Evolutionary conservation across 2,797 vertebrate genomes (phyloP).

Genomic region (Rhincodon typus): DNA sequence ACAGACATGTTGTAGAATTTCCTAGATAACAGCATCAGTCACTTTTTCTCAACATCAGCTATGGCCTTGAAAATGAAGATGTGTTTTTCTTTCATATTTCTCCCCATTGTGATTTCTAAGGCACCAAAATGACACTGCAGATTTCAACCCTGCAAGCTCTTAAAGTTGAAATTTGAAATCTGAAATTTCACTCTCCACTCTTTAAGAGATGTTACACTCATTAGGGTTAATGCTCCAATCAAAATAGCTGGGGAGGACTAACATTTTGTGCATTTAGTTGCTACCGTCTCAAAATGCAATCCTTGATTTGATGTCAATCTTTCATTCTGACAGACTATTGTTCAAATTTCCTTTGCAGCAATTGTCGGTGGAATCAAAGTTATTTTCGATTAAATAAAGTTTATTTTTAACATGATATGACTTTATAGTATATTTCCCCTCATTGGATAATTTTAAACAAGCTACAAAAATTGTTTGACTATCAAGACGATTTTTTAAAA

Average conservation of each 20-base stretch:
- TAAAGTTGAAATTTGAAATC: neutral
- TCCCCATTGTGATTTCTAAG: neutral
- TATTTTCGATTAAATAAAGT: neutral
- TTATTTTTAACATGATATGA: constrained; percentile 15
- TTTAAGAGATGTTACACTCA: neutral
- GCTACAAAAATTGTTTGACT: neutral
- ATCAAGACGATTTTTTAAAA: neutral
- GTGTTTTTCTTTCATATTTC: neutral
- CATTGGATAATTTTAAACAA: neutral
- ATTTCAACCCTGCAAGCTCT: neutral
- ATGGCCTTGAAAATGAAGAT: neutral
- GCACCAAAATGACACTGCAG: neutral
- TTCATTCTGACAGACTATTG: neutral
- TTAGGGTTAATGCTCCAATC: neutral
- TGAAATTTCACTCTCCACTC: neutral
- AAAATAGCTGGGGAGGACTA: neutral
- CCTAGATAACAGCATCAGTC: neutral
- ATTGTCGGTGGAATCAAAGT: neutral
- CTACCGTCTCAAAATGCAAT: neutral
- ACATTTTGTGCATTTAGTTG: neutral
- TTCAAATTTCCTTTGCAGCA: neutral
- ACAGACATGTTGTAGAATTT: neutral
- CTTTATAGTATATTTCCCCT: neutral
- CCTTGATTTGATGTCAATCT: neutral
- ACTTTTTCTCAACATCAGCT: neutral